phyloP scores from a whole-genome alignment of 2,797 vertebrate species.

The Danio tinwini region DNA sequence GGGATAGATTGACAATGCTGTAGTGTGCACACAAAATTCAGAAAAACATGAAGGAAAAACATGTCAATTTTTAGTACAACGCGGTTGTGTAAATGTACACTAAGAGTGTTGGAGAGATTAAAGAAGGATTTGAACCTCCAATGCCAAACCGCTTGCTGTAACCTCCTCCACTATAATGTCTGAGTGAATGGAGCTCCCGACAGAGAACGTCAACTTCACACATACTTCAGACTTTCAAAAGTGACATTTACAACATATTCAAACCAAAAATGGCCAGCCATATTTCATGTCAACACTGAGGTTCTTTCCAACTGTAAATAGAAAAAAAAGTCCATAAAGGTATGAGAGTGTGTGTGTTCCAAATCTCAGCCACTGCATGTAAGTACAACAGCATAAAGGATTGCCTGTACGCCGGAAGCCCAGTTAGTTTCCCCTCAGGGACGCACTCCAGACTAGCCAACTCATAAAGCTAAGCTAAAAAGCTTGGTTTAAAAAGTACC shows the following conservation, averaged over 20 bases:
- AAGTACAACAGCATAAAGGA: slow-evolving; percentile 50
- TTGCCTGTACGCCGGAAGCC: slow-evolving; percentile 37
- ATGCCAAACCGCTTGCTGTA: neutral
- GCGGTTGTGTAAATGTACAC: neutral
- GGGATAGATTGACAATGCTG: no score
- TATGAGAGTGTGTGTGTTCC: neutral
- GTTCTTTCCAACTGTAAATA: neutral
- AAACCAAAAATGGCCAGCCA: slow-evolving; percentile 3
- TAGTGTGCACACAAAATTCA: neutral
- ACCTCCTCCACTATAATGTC: neutral
- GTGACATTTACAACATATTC: slow-evolving; percentile 12
- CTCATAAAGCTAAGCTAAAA: slow-evolving; percentile 60
- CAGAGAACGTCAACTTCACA: slow-evolving; percentile 37
- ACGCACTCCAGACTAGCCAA: slow-evolving; percentile 52
- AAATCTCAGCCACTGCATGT: slow-evolving; percentile 35
- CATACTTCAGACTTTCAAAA: slow-evolving; percentile 12
- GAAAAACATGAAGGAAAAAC: neutral
- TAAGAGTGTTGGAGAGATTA: neutral
- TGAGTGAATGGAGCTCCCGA: slow-evolving; percentile 7
- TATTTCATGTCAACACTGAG: slow-evolving; percentile 27
- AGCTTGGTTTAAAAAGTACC: slow-evolving; percentile 48
- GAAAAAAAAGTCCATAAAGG: slow-evolving; percentile 19
- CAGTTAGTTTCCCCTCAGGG: slow-evolving; percentile 45
- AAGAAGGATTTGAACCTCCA: neutral
- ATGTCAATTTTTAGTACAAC: neutral